These are phyloP conservation scores for Bruchidius siliquastri DNA, from an alignment of 2,888 invertebrate species.

Conservation along the genomic window DNA sequence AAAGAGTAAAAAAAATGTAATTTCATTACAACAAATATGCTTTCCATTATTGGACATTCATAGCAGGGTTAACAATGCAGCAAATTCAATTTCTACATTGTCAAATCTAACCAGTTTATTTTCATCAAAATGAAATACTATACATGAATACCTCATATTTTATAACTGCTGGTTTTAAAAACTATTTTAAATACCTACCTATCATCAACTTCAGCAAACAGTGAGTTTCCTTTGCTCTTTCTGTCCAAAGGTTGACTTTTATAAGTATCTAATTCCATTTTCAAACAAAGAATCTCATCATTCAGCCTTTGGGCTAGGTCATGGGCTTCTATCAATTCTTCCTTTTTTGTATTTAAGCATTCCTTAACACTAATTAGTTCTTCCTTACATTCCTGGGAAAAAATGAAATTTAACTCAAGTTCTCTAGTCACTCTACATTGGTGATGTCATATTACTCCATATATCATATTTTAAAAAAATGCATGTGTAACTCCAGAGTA, in stretches of 20 bases:
- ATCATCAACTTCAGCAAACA: conserved; percentile 43
- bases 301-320: conserved; percentile 29
- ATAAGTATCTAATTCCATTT: conserved; percentile 31
- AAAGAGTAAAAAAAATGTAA: too few species aligned
- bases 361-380: conserved; percentile 27
- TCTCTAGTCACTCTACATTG: neutral
- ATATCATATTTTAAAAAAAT: too few species aligned
- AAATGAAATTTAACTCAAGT: neutral
- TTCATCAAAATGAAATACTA: too few species aligned
- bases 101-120: too few species aligned
- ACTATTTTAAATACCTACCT: conserved; percentile 31
- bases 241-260: conserved; percentile 35
- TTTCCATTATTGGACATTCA: too few species aligned
- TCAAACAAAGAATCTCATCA: conserved; percentile 31
- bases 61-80: too few species aligned
- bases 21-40: too few species aligned
- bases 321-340: conserved; percentile 31
- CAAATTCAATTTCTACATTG: too few species aligned
- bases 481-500: too few species aligned
- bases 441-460: too few species aligned
- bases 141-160: neutral
- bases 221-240: conserved; percentile 38
- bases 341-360: conserved; percentile 25
- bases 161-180: conserved; percentile 1
- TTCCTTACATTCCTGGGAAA: conserved; percentile 15